phyloP scores from a whole-genome alignment of 35 echinoderm and acorn worm species.

The Diadema setosum region DNA sequence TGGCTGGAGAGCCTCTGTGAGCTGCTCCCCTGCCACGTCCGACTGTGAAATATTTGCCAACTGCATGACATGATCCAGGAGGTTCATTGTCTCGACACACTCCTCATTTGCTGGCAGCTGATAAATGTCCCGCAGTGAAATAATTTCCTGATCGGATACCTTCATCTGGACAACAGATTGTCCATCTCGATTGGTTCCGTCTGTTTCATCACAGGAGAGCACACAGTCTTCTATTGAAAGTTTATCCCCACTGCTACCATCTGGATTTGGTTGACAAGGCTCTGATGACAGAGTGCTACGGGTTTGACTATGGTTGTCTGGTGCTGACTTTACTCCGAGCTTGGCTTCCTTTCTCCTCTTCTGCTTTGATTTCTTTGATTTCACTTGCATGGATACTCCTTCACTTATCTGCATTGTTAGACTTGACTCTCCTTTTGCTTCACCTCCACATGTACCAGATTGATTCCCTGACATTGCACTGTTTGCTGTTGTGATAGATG shows the following conservation, averaged over 20 bases:
- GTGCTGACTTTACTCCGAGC: too few relatives aligned
- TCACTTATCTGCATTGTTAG: neutral
- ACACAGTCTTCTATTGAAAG: neutral
- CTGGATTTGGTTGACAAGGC: neutral
- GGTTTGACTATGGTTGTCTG: neutral
- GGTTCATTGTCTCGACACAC: neutral
- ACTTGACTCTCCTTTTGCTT: neutral
- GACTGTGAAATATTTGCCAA: neutral
- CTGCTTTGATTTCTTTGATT: too few relatives aligned
- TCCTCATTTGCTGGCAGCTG: neutral
- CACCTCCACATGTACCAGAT: neutral
- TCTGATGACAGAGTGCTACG: neutral
- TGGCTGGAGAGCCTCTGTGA: neutral
- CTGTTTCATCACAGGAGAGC: too few relatives aligned
- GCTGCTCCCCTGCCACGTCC: neutral
- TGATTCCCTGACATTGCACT: neutral
- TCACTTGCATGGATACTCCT: neutral
- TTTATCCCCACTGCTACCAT: neutral
- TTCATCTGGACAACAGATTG: neutral
- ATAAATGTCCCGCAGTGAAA: neutral
- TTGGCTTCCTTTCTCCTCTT: too few relatives aligned
- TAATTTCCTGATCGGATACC: neutral
- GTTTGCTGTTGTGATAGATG: neutral
- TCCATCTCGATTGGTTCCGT: neutral
- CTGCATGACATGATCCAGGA: conserved; percentile 11